Percentiles rank a stretch among this genome's conserved stretches.
phyloP scores from a whole-genome alignment of 2,797 vertebrate species.

The Tinamus major region DNA sequence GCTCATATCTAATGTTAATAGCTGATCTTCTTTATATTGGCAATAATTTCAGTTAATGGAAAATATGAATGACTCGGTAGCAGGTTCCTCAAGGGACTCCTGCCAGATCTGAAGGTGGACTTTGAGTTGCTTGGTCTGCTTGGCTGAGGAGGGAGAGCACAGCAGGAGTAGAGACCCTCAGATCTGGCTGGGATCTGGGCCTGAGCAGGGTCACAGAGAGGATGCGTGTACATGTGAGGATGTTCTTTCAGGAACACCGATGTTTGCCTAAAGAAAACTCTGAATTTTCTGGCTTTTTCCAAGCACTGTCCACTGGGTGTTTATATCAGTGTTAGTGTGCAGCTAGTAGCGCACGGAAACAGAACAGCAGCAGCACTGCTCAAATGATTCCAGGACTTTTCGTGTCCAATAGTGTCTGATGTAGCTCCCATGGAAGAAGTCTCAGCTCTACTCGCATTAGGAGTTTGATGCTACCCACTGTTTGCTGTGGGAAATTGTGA shows the following conservation, averaged over 20 bases:
- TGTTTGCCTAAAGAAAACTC: neutral
- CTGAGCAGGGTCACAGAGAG: neutral
- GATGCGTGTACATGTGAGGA: neutral
- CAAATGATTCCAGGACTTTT: neutral
- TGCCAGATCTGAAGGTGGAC: conserved; percentile 13
- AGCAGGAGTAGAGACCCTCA: neutral
- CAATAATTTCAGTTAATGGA: conserved; percentile 63
- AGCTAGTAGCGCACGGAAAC: neutral
- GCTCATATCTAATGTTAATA: conserved; percentile 36
- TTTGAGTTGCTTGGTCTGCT: conserved; percentile 1
- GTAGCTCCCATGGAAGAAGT: neutral
- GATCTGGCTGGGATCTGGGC: neutral
- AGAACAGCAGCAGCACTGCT: neutral
- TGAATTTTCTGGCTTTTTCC: neutral
- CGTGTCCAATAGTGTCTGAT: neutral
- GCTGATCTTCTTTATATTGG: conserved; percentile 34
- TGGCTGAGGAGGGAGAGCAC: neutral
- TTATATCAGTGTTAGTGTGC: neutral
- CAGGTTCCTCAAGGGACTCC: conserved; percentile 13
- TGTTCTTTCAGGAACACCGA: neutral
- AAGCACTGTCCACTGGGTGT: neutral
- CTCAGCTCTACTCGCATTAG: neutral
- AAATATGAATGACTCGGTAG: conserved; percentile 19
- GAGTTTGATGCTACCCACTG: neutral
- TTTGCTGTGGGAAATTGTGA: neutral